Evolutionary conservation across 35 echinoderm and acorn worm species (phyloP).

Genomic region (Lytechinus pictus): DNA sequence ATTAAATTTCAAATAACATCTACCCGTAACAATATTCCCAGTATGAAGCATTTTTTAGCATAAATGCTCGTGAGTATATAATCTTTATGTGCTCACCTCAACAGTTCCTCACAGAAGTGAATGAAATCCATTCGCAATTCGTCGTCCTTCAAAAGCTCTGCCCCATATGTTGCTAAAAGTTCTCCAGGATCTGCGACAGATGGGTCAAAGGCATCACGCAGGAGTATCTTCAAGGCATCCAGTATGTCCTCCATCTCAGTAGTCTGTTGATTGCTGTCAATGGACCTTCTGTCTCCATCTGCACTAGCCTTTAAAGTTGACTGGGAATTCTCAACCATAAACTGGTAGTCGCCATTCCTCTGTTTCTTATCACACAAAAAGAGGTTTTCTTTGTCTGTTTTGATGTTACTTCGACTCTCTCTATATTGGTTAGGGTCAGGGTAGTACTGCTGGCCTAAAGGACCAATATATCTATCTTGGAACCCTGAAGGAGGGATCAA

Average conservation of each 20-base stretch:
- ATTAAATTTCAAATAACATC: too few relatives aligned
- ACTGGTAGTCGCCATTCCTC: background rate
- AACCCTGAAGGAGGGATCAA: background rate
- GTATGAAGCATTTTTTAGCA: too few relatives aligned
- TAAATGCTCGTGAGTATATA: too few relatives aligned
- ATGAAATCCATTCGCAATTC: background rate
- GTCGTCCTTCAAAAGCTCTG: background rate
- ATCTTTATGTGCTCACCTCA: background rate
- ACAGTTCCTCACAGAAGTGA: slow-evolving; percentile 1
- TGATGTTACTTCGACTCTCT: background rate
- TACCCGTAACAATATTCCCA: too few relatives aligned
- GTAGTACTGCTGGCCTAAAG: background rate
- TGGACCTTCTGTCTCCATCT: background rate
- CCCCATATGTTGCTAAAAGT: background rate
- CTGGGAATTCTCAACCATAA: background rate
- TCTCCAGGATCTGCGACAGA: background rate
- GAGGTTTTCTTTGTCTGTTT: background rate
- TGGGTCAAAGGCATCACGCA: background rate
- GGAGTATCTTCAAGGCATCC: background rate
- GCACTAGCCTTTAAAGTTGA: background rate
- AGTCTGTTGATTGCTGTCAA: background rate
- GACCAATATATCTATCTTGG: background rate
- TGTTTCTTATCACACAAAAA: background rate
- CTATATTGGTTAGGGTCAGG: background rate
- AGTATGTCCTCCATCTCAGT: background rate